phyloP scores from a whole-genome alignment of 2,113 vertebrate species.

The Azemiops feae region DNA sequence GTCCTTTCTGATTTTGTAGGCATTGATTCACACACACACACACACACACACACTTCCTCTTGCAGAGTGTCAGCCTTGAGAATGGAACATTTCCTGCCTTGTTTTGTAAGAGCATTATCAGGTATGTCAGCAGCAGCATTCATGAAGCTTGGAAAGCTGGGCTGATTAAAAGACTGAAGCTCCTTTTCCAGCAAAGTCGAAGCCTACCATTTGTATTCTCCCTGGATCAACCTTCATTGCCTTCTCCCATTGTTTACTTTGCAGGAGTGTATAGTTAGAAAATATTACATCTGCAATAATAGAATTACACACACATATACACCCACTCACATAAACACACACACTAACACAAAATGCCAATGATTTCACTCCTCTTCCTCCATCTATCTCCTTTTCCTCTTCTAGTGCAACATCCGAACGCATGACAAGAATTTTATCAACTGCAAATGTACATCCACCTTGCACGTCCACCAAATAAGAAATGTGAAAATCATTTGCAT shows the following conservation, averaged over 20 bases:
- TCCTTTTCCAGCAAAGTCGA: neutral
- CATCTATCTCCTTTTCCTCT: neutral
- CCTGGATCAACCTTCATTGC: neutral
- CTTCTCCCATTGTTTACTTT: neutral
- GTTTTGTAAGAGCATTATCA: conserved; percentile 24
- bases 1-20: conserved; percentile 19
- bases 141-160: neutral
- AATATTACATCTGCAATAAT: neutral
- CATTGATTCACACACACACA: neutral
- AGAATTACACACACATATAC: neutral
- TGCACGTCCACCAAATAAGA: neutral
- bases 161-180: neutral
- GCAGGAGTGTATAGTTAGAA: neutral
- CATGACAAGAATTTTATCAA: neutral
- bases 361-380: neutral
- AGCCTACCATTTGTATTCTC: neutral
- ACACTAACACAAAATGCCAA: neutral
- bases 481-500: neutral
- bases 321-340: neutral
- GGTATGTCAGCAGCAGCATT: neutral
- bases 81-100: conserved; percentile 18
- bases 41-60: neutral
- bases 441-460: neutral
- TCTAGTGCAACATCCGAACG: neutral
- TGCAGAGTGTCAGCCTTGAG: neutral